Base-by-base conservation (phyloP, 2,113 vertebrate species). In the Cyphomyrus plagiostoma region DNA sequence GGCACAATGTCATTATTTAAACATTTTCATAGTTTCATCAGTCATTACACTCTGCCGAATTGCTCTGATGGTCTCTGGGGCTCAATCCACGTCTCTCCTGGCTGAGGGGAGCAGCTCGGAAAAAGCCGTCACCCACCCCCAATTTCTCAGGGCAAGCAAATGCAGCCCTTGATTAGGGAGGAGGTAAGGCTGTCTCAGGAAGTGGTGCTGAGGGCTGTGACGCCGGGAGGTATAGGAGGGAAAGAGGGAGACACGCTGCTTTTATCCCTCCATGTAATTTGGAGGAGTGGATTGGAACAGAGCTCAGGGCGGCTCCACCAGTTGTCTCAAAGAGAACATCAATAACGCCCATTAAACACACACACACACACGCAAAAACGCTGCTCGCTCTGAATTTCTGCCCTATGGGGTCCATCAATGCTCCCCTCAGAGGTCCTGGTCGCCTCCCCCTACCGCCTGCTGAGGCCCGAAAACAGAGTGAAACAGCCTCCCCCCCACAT, bases 91-190 rank as follows among this genome's bases (percentile, higher is more conserved):
- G 89, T 89, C 92, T 92, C 91, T 88, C 91, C 50, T 92, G 87
- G 84, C 91, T 91, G 94, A 92, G 58, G 92, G 17, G 93, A 95
- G 87, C 93, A 95, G 93, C 94, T 94, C 95, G 95, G 95, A 95
- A 92, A 94, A 30, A 94, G 92, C 30, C 30, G 92, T 92, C 26
- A 92, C 92, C 83, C 85, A 92, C 94, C 96, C 1, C 94, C 95
- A 96, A 95, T 96, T 96, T 95, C 96, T 94, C 95, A 95, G 94
- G 92, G 96, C 94, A 95, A 96, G 94, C 96, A 95, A 96, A 95
- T 95, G 94, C 94, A 92, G 92, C 90, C 93, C 93, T 96, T 95
- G 94, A 95, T 95, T 94, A 96, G 94, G 94, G 95, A 90, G 93
- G 91, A 95, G 94, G 95, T 94, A 95, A 94, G 94, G 95, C 92